phyloP scores from a whole-genome alignment of 92 coral and sea anemone species.

The Siderastrea siderea region DNA sequence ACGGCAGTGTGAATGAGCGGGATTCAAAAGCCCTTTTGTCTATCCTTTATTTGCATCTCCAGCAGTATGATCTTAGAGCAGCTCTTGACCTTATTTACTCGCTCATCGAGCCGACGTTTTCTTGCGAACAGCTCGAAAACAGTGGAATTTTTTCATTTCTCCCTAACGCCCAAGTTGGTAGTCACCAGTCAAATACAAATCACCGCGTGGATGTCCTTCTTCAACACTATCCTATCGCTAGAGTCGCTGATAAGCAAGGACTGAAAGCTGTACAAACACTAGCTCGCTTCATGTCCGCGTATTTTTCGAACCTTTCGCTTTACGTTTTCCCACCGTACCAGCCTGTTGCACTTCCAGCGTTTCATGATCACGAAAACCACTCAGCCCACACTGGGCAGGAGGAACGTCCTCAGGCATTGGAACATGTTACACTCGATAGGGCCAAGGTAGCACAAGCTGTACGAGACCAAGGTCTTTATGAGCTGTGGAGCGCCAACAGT shows the following conservation, averaged over 20 bases:
- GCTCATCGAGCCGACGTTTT: conserved; percentile 73
- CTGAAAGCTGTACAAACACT: conserved; percentile 86
- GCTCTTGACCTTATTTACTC: conserved; percentile 92
- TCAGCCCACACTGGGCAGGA: conserved; percentile 12
- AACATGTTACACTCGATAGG: conserved; percentile 72
- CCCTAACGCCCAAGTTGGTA: conserved; percentile 53
- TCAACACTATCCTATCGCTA: conserved; percentile 84
- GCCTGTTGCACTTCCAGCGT: conserved; percentile 79
- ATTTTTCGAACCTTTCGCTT: conserved; percentile 92
- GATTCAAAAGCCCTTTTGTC: conserved; percentile 84
- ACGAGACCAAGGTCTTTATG: conserved; percentile 85
- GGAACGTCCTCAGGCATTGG: conserved; percentile 53
- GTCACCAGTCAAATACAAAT: conserved; percentile 62
- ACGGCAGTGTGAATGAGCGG: conserved; percentile 41
- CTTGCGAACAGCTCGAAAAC: conserved; percentile 60
- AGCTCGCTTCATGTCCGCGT: conserved; percentile 94
- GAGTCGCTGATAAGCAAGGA: conserved; percentile 85
- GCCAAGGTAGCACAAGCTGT: conserved; percentile 81
- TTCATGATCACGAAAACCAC: conserved; percentile 37
- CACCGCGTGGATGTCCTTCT: conserved; percentile 71
- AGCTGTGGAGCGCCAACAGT: conserved; percentile 93
- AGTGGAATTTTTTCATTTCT: conserved; percentile 67
- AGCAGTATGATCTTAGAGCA: conserved; percentile 86
- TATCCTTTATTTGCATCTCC: conserved; percentile 84
- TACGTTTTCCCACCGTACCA: conserved; percentile 83